Conservation (phyloP, 2,888 invertebrate species). For the Tryphoninae sp. region DNA sequence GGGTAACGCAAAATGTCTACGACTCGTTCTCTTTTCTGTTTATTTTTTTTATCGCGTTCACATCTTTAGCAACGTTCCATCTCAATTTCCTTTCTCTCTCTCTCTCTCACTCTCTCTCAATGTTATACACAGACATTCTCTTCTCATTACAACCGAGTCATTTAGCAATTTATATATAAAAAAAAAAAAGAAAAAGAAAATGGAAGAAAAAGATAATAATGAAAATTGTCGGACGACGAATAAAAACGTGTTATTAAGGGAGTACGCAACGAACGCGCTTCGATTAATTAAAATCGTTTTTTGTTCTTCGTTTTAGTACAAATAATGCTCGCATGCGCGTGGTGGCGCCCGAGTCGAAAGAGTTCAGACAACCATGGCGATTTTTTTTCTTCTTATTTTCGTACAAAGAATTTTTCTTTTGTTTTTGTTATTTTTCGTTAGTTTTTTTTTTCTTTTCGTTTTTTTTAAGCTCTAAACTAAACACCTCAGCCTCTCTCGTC, state of each 20-base stretch:
- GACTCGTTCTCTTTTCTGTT: constrained; percentile 16
- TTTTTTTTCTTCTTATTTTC: constrained; percentile 3
- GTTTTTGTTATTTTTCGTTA: background rate
- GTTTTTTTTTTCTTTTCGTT: background rate
- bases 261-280: constrained; percentile 39
- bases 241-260: constrained; percentile 39
- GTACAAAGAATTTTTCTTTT: constrained; percentile 37
- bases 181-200: constrained; percentile 15
- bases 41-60: no score
- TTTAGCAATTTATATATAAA: constrained; percentile 8
- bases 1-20: constrained; percentile 40
- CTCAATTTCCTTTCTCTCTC: constrained; percentile 19
- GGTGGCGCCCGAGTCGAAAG: no score
- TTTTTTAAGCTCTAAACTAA: constrained; percentile 47
- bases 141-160: constrained; percentile 19
- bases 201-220: constrained; percentile 1
- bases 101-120: background rate
- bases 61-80: constrained; percentile 6
- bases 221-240: constrained; percentile 49
- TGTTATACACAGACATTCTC: constrained; percentile 3
- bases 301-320: constrained; percentile 43
- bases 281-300: constrained; percentile 56
- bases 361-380: no score
- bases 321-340: no score
- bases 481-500: constrained; percentile 10